Percentiles rank a stretch among this genome's conserved stretches.
phyloP scores from a whole-genome alignment of 2,797 vertebrate genomes.

The Halcyon chelicuti region DNA sequence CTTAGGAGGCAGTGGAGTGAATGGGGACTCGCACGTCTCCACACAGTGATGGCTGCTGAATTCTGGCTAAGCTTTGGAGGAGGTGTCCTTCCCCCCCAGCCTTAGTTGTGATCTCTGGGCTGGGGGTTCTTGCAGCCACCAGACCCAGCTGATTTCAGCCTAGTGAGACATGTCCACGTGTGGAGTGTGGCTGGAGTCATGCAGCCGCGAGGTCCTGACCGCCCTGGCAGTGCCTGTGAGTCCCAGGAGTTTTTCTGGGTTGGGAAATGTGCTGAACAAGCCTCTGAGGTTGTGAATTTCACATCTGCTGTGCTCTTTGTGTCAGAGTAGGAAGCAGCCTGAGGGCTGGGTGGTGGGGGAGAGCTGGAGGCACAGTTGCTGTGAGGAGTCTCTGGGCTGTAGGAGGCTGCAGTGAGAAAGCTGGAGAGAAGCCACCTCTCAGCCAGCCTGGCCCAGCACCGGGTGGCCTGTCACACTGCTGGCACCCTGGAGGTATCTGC shows the following conservation, averaged over 20 bases:
- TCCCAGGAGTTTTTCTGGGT: background rate
- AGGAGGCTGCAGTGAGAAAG: background rate
- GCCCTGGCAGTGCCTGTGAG: background rate
- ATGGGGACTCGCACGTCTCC: background rate
- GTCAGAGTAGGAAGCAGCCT: background rate
- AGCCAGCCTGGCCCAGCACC: background rate
- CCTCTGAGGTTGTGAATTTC: background rate
- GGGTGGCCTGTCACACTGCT: fast-evolving
- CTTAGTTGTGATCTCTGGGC: background rate
- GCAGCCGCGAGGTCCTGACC: fast-evolving
- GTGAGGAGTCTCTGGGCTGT: fast-evolving
- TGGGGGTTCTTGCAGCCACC: fast-evolving
- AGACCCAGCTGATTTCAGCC: background rate
- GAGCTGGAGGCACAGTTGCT: background rate
- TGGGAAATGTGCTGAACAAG: fast-evolving
- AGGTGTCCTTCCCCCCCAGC: background rate
- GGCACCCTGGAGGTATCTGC: background rate
- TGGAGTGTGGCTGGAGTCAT: fast-evolving
- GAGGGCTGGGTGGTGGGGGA: fast-evolving
- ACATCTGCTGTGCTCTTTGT: background rate
- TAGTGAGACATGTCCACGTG: fast-evolving
- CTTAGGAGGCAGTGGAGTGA: background rate
- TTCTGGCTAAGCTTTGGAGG: background rate
- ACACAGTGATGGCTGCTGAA: background rate
- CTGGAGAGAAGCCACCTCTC: background rate